Percentiles rank a stretch among this genome's conserved stretches.
phyloP scores from a whole-genome alignment of 2,113 vertebrate genomes.

The Neotoma lepida region DNA sequence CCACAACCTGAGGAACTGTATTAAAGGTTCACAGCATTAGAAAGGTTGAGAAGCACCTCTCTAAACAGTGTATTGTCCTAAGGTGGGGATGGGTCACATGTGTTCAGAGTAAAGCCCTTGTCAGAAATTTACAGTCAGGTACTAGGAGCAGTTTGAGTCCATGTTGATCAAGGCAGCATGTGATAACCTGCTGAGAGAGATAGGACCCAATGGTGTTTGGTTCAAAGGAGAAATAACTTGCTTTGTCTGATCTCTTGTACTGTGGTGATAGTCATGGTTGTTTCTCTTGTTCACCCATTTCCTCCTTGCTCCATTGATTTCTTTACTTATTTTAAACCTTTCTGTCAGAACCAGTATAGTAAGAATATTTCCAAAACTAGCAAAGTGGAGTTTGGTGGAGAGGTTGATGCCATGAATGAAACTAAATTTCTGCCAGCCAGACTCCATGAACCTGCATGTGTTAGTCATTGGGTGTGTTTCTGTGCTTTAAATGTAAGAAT shows the following conservation, averaged over 20 bases:
- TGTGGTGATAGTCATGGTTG: background rate
- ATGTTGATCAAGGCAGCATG: background rate
- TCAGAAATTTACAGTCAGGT: background rate
- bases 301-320: slow-evolving; percentile 21
- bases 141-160: background rate
- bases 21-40: background rate
- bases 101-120: background rate
- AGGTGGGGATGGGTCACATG: background rate
- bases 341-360: background rate
- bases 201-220: background rate
- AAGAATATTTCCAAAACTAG: slow-evolving; percentile 7
- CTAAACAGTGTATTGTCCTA: background rate
- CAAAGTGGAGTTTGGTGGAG: background rate
- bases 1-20: background rate
- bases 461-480: background rate
- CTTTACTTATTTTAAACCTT: background rate
- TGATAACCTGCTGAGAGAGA: background rate
- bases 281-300: background rate
- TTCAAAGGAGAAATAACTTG: background rate
- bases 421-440: background rate
- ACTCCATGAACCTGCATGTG: background rate
- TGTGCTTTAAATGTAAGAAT: background rate
- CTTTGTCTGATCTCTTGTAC: background rate
- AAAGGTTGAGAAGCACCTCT: background rate
- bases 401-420: background rate